A percentile compares a stretch with the other conserved stretches of the same genome.
Conservation (phyloP, 1,140 invertebrate genomes). For the Brachionus plicatilis region DNA sequence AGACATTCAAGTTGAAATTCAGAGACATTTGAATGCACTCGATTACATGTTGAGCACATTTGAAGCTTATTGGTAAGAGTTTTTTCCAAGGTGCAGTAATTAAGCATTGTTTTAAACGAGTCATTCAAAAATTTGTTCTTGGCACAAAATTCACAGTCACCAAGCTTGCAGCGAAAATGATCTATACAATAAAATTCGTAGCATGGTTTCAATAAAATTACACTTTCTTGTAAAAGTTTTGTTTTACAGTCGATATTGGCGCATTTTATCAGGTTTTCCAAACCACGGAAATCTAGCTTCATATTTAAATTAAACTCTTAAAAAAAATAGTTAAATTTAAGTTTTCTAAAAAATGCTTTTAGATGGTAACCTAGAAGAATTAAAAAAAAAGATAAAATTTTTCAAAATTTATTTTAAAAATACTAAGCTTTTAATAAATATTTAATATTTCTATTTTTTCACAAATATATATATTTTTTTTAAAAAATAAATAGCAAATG, state of each 20-base stretch:
- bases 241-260: background rate
- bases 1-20: background rate
- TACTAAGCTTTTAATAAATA: background rate
- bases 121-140: background rate
- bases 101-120: background rate
- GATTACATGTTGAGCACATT: background rate
- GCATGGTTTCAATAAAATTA: constrained; percentile 3
- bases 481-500: too few species aligned
- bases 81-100: background rate
- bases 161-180: background rate
- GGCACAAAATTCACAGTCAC: background rate
- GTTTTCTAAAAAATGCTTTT: background rate
- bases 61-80: background rate
- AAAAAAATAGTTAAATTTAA: background rate
- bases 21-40: background rate
- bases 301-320: background rate
- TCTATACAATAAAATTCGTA: background rate
- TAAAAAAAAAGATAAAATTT: too few species aligned
- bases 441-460: too few species aligned
- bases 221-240: background rate
- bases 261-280: constrained; percentile 3
- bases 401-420: too few species aligned
- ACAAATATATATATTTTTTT: too few species aligned
- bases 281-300: background rate
- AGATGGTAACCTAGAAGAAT: background rate